These are phyloP conservation scores for Chaenodraco wilsoni DNA, from an alignment of 2,797 vertebrate genomes.

Conservation along the genomic window DNA sequence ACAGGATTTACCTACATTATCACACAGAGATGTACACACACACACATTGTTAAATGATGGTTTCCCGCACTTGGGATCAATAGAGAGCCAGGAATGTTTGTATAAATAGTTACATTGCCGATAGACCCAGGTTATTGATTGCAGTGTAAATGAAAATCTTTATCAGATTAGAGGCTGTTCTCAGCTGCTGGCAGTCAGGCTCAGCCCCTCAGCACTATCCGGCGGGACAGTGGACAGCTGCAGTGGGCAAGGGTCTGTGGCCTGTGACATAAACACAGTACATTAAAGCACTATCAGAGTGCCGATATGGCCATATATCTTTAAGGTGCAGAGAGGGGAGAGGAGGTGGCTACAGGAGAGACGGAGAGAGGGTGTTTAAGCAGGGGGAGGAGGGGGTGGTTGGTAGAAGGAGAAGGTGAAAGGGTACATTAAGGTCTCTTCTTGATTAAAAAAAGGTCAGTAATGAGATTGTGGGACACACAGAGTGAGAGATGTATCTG, in stretches of 20 bases:
- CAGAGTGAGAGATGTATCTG: constrained; percentile 58
- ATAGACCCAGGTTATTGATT: constrained; percentile 83
- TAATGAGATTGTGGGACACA: constrained; percentile 75
- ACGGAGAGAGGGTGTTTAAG: constrained; percentile 54
- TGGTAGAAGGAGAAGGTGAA: constrained; percentile 75
- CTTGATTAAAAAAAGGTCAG: constrained; percentile 82
- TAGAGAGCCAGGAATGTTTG: constrained; percentile 82
- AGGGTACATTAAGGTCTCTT: constrained; percentile 79
- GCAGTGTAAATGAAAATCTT: constrained; percentile 86
- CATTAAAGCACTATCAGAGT: constrained; percentile 84
- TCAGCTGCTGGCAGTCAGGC: constrained; percentile 73
- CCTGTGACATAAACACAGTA: constrained; percentile 85
- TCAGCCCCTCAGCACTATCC: constrained; percentile 60
- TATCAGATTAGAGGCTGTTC: constrained; percentile 84
- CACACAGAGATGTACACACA: constrained; percentile 45
- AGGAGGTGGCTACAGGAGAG: constrained; percentile 51
- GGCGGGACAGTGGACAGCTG: constrained; percentile 79
- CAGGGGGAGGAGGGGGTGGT: constrained; percentile 59
- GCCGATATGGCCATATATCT: constrained; percentile 83
- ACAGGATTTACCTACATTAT: constrained; percentile 59
- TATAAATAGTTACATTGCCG: constrained; percentile 85
- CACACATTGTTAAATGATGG: constrained; percentile 77
- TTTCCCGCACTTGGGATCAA: constrained; percentile 82
- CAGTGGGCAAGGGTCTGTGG: constrained; percentile 82
- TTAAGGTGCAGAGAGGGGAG: constrained; percentile 69